Evolutionary conservation across 2,888 invertebrate species (phyloP), one percentile per base, ranked within the genome.

Genomic region (Euphydryas editha): DNA sequence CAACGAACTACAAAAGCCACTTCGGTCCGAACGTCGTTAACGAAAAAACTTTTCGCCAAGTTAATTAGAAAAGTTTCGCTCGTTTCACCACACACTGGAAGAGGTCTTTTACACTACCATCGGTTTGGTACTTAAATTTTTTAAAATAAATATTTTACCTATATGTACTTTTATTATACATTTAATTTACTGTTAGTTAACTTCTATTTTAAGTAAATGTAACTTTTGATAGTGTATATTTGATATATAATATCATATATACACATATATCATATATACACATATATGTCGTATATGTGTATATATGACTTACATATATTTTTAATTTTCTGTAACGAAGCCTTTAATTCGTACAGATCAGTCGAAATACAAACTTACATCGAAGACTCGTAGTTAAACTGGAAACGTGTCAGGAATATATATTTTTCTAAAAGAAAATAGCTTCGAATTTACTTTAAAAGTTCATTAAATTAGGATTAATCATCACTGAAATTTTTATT

Each of bases 1-100:
- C 68, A 68, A 60, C 54, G 65, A 72, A 68, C 70, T 83, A 86
- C 81, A 85, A 83, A 83, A 86, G 83, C 81, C 81, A 81, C 80
- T 82, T 71, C 71, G 75, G 76, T 68, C 70, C 73, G 77, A 72
- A 76, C 73, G 78, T 78, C 77, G 79, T 77, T 86, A 87, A 85
- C 85, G 85, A 87, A 87, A 86, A 87, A 88, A 88, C 79, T 88
- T 87, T 66, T 24, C 67, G 67, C 67, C 75, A 81, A 86, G 84
- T 88, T 88, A 89, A 89, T 89, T 88, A 88, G 86, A 85, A 86
- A 89, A 89, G 83, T 88, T 88, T 62, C 10, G 54, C 60, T 42
- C 59, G 62, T 67, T 64, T 68, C 65, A 59, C 60, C 62, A 68
- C 60, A 70, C 65, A 37, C 57, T 62, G 30, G 18, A 24, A 46